These are phyloP conservation scores for Laspeyria flexula DNA, from an alignment of 2,888 invertebrate species.

Conservation along the genomic window DNA sequence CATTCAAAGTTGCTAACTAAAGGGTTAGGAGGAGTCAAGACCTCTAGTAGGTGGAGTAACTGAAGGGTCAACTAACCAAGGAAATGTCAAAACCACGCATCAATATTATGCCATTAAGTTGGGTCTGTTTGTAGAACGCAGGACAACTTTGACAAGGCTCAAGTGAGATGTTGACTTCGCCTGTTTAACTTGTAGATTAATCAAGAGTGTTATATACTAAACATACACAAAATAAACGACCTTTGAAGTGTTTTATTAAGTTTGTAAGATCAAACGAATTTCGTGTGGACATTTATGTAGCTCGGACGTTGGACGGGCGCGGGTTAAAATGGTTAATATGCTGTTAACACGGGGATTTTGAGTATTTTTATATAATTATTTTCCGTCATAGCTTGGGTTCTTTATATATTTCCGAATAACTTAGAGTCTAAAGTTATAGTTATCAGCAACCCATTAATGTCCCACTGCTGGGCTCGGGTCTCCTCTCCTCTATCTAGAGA, in stretches of 20 bases:
- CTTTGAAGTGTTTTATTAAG: conserved; percentile 4
- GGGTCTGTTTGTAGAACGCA: conserved; percentile 61
- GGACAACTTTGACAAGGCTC: conserved; percentile 56
- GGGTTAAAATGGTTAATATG: not conserved
- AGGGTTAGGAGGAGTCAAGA: conserved; percentile 54
- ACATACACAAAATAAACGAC: conserved; percentile 1
- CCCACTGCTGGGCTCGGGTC: no score
- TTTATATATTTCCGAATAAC: no score
- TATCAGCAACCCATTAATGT: no score
- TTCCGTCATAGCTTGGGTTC: no score
- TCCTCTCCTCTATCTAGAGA: no score
- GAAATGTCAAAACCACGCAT: conserved; percentile 79
- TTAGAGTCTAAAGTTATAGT: no score
- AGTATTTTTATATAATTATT: not conserved
- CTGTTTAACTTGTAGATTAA: conserved; percentile 61
- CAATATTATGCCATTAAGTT: conserved; percentile 78
- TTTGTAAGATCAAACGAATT: not conserved
- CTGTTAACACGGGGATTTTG: no score
- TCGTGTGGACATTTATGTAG: not conserved
- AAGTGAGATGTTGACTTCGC: conserved; percentile 60
- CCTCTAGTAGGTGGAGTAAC: conserved; percentile 45
- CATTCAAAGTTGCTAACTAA: conserved; percentile 64
- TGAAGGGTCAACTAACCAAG: conserved; percentile 69
- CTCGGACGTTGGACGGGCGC: not conserved
- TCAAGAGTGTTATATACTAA: conserved; percentile 42